These are phyloP conservation scores for Desmophyllum pertusum DNA, from an alignment of 92 coral and sea anemone species.

Conservation along the genomic window DNA sequence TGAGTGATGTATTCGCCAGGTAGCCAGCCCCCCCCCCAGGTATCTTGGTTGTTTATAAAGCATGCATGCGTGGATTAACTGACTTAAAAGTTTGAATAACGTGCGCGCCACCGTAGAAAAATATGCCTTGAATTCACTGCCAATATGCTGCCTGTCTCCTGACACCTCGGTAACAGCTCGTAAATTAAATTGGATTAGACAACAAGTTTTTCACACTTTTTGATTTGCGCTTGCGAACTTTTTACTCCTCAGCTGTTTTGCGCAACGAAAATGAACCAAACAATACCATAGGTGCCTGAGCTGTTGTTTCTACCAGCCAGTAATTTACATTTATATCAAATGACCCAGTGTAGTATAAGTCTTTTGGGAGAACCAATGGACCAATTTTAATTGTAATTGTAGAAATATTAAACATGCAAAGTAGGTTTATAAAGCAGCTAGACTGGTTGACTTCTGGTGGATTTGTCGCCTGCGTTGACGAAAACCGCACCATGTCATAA, in stretches of 20 bases:
- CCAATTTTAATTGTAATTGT: constrained; percentile 7
- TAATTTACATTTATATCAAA: constrained; percentile 12
- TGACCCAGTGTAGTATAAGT: background rate
- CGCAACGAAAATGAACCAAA: background rate
- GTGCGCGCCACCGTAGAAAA: background rate
- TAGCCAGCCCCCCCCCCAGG: background rate
- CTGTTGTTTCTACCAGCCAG: background rate
- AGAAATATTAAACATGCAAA: constrained; percentile 4
- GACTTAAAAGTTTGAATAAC: background rate
- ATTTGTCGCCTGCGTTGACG: background rate
- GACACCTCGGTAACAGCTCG: constrained; percentile 12
- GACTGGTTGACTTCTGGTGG: background rate
- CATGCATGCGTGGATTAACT: background rate
- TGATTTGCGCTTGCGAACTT: background rate
- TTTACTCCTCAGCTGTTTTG: background rate
- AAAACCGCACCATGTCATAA: background rate
- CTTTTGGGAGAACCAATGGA: constrained; percentile 4
- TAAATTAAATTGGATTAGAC: background rate
- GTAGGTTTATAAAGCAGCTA: background rate
- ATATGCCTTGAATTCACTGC: constrained; percentile 3
- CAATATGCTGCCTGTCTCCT: constrained; percentile 8
- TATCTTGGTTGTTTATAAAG: background rate
- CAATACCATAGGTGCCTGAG: background rate
- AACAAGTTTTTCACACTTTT: constrained; percentile 3
- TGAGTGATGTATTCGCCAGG: background rate